Conservation (phyloP, 2,888 invertebrate genomes). For the Ctenicera cuprea region DNA sequence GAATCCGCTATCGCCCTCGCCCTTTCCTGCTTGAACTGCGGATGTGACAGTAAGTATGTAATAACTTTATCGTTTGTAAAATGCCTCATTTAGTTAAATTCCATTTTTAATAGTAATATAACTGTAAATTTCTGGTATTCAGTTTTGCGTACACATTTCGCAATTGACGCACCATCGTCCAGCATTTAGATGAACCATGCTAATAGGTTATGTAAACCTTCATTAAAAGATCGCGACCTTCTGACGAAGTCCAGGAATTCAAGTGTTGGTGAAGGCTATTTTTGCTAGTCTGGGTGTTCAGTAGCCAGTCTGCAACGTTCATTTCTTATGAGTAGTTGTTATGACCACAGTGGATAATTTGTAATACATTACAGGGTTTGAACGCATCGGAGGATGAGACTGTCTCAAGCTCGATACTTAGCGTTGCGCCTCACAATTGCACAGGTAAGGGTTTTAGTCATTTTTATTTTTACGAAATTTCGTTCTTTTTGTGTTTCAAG, state of each 20-base stretch:
- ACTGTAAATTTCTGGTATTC: too few species aligned
- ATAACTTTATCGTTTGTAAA: too few species aligned
- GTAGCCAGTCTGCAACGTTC: neutral
- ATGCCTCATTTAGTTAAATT: too few species aligned
- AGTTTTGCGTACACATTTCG: constrained; percentile 13
- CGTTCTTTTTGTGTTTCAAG: constrained; percentile 11
- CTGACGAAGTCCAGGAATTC: constrained; percentile 11
- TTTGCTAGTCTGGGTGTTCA: constrained; percentile 9
- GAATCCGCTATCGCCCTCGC: too few species aligned
- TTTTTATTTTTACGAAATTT: constrained; percentile 19
- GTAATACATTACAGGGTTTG: constrained; percentile 15
- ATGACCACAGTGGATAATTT: constrained; percentile 1
- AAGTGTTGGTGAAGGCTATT: constrained; percentile 19
- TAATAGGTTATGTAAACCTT: constrained; percentile 61
- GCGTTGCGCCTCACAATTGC: constrained; percentile 62
- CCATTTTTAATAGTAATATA: too few species aligned
- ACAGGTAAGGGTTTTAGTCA: too few species aligned
- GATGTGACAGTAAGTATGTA: too few species aligned
- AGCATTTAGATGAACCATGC: constrained; percentile 40
- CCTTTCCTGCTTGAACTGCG: too few species aligned
- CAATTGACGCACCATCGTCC: constrained; percentile 18
- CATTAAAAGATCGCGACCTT: constrained; percentile 29
- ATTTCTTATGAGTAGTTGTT: neutral
- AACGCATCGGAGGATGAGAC: constrained; percentile 58
- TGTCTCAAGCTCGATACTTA: constrained; percentile 60